Conservation (phyloP, 2,797 vertebrate genomes). For the Spinibarbus caldwelli region DNA sequence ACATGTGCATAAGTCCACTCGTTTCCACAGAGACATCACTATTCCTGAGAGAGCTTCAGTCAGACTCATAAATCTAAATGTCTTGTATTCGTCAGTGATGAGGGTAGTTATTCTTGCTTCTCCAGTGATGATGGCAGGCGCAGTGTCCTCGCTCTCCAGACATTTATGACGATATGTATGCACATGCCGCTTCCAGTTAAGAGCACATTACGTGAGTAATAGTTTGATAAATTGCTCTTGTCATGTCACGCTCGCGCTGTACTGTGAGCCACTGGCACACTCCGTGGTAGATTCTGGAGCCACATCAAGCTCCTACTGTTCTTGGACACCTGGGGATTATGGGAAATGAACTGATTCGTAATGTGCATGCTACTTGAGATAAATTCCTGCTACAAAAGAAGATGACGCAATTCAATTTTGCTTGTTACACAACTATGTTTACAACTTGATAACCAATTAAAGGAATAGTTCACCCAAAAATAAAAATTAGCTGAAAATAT, state of each 20-base stretch:
- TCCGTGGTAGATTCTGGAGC: slow-evolving; percentile 16
- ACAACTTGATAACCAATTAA: slow-evolving; percentile 9
- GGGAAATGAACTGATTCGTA: slow-evolving; percentile 31
- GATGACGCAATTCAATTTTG: slow-evolving; percentile 1
- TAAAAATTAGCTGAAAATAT: neutral
- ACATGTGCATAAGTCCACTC: slow-evolving; percentile 2
- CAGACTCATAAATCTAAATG: slow-evolving; percentile 46
- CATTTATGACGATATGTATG: slow-evolving; percentile 36
- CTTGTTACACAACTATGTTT: slow-evolving; percentile 9
- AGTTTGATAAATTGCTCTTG: slow-evolving; percentile 53
- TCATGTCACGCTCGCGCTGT: slow-evolving; percentile 33
- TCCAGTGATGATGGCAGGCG: slow-evolving; percentile 14
- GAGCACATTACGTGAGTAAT: slow-evolving; percentile 47
- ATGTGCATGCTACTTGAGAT: neutral
- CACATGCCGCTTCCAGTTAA: slow-evolving; percentile 39
- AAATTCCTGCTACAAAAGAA: slow-evolving; percentile 9
- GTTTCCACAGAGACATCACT: slow-evolving; percentile 29
- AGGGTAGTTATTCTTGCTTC: slow-evolving; percentile 30
- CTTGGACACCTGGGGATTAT: slow-evolving; percentile 30
- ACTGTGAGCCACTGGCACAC: slow-evolving; percentile 25
- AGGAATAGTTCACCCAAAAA: neutral
- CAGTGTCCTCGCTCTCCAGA: slow-evolving; percentile 14
- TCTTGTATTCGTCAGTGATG: slow-evolving; percentile 48
- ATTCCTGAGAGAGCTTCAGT: slow-evolving; percentile 34
- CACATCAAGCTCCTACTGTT: slow-evolving; percentile 32